Evolutionary conservation across 2,113 vertebrate species (phyloP), one percentile per base, ranked within the genome.

Genomic region (Scartelaos histophorus): DNA sequence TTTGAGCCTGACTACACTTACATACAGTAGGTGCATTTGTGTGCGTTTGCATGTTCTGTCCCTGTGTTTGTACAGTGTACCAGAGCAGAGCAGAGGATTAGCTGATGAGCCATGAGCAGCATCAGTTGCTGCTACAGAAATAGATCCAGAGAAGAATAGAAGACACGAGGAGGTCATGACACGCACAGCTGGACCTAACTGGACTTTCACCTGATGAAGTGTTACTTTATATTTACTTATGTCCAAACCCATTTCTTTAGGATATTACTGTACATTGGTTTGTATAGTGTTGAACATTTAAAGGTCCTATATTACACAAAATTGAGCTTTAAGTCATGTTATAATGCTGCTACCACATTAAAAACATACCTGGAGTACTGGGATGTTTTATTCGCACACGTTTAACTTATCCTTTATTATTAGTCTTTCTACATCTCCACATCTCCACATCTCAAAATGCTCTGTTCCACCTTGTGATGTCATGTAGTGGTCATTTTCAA

Each of bases 71-170:
- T 51, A 60, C 34, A 71, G 62, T 43, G 66, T n/a, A 53, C 65
- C 56, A 57, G 34, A 73, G 82, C 3, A 3, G 38, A 43, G 38
- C 38, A 43, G 7, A 69, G 85, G 79, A 78, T 91, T 89, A 89
- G 70, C 77, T 92, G 82, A 90, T 88, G 83, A 64, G 75, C n/a
- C n/a, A 85, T 60, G 57, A 66, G 43, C 34, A 21, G 61, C 79
- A 81, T 86, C 74, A 49, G 58, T 58, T 21, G 66, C 67, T 67
- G 71, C 73, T 68, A 81, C 87, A 78, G 83, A 83, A 91, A 90
- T 88, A 90, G 86, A 87, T 71, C 17, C 21, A 61, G 43, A 67
- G 67, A 78, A 67, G 82, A 53, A 66, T 71, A 74, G 70, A 68
- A 81, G 66, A 53, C 24, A 16, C 13, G 12, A 22, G 57, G 67